Evolutionary conservation across 2,113 vertebrate genomes (phyloP), one percentile per base, ranked within the genome.

Genomic region (Passer montanus): DNA sequence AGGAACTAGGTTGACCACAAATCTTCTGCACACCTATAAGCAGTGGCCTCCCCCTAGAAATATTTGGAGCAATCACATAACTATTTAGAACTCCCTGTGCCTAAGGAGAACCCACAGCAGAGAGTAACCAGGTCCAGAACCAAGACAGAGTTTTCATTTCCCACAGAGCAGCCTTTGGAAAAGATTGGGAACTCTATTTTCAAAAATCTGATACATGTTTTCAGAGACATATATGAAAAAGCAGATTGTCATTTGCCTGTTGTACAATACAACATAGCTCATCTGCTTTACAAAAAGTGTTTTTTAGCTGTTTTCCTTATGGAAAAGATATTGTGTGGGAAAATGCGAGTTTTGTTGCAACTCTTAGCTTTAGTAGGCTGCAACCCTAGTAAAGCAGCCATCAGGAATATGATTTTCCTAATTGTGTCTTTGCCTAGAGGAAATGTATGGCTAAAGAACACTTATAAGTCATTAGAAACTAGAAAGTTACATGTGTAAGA

Each of bases 381-480:
- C 24, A 90, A 64, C 0, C 2, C 17, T 27, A 64, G 33, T 28
- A 88, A 88, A 91, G 19, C 30, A 30, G 70, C 77, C 60, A 74
- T 66, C 52, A 78, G 2, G 0, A 52, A 75, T 77, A 88, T 16
- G 10, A 47, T 77, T 83, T 37, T 80, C 35, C 59, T 60, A 33
- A 49, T 90, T 90, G 81, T 59, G n/a, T 81, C 17, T 52, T 77
- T 90, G 64, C 35, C 46, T 79, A 94, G 43, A 56, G 23, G 37
- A 94, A 58, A 27, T 74, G 10, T 35, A 70, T 20, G 0, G 0
- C 27, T 63, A 56, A 66, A 80, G 70, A 76, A 47, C 44, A 56
- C 2, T 37, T 35, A 12, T 7, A 62, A 84, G 13, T 23, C n/a
- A 19, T 47, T 30, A 64, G 16, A 89, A 63, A 43, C 21, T 50